Percentiles rank a stretch among this genome's conserved stretches.
Evolutionary conservation across 2,797 vertebrate genomes (phyloP).

Genomic region (Otus scops): DNA sequence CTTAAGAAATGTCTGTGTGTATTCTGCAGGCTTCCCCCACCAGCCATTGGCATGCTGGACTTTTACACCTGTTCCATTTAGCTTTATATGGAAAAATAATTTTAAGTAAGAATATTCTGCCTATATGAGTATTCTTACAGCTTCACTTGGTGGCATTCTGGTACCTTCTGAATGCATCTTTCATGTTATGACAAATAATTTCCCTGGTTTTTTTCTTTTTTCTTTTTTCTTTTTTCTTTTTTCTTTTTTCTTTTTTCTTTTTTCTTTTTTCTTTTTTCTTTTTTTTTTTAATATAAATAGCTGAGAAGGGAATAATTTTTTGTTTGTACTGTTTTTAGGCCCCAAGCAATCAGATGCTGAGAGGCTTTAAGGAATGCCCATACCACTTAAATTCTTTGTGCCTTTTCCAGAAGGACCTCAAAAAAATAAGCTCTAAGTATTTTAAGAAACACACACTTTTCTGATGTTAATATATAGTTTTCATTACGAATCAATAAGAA

Average conservation of each 20-base stretch:
- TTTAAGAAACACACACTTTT: neutral
- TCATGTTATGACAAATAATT: neutral
- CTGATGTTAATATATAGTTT: neutral
- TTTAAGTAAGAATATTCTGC: neutral
- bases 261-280: no score
- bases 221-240: no score
- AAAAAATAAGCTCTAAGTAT: neutral
- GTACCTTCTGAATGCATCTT: neutral
- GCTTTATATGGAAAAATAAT: neutral
- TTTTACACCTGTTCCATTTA: neutral
- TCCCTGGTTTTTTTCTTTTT: accelerated
- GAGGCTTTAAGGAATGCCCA: neutral
- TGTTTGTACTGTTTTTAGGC: neutral
- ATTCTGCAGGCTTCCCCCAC: neutral
- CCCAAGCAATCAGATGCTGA: neutral
- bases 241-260: no score
- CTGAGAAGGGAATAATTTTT: neutral
- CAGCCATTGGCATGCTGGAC: neutral
- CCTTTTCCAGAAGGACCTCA: neutral
- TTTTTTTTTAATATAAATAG: neutral
- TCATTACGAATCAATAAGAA: neutral
- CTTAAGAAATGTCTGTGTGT: neutral
- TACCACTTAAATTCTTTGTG: neutral
- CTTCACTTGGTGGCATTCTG: neutral
- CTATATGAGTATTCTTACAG: neutral